Base-by-base conservation (phyloP, 2,797 vertebrate species). In the Acanthurus tractus region DNA sequence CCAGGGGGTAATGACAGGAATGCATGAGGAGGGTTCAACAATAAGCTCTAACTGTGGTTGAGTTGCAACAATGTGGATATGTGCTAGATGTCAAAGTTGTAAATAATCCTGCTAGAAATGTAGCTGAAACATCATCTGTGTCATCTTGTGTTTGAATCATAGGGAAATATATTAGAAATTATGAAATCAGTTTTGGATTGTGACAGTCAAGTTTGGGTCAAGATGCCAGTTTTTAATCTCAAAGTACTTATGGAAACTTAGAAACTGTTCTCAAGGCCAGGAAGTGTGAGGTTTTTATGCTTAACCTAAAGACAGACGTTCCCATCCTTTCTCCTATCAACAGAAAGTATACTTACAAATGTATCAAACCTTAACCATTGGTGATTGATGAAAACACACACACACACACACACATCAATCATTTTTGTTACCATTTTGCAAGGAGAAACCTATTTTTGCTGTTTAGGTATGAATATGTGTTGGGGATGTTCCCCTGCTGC, bases 1-100 rank as follows among this genome's bases (percentile, higher is more conserved):
- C 80, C 84, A 84, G 63, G 69, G 69, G 83, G 72, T 78, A 87
- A 88, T 84, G 87, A 90, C 66, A 29, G 66, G 61, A 69, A 82
- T 45, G 71, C 69, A 65, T 48, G 17, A 74, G 52, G 49, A 48
- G 44, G 67, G 42, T 79, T 81, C 36, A 29, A 14, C 50, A 72
- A 63, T 36, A 34, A 34, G 29, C 29, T 34, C 29, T 7, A 34
- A 34, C 29, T 34, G 29, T 34, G 6, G 38, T 62, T 34, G 12
- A 66, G 55, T 14, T 59, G 49, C 7, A 63, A 23, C 29, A 56
- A 17, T 75, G 46, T 77, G 40, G 38, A 54, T 22, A 65, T 59
- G 48, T 36, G 53, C 23, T 58, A 58, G 25, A 20, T 66, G 22
- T 12, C 49, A 57, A 63, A 48, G 8, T 4, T 63, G 55, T 55